Conservation (phyloP, 1,140 invertebrate genomes). For the Platyscapa corneri region DNA sequence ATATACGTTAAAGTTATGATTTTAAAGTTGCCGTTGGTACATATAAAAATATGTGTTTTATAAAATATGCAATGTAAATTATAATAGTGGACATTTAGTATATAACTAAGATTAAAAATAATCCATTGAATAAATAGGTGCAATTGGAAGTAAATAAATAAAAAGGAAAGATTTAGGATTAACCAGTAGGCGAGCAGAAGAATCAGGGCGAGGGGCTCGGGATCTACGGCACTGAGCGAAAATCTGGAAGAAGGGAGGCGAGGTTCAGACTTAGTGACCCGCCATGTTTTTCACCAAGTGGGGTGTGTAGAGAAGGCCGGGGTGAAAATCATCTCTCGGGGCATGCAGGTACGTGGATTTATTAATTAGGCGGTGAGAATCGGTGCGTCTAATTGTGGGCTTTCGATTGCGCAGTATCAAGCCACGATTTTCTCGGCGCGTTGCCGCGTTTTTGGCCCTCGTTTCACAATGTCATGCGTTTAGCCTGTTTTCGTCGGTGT, state of each 20-base stretch:
- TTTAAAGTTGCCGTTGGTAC: too few relatives aligned
- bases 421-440: background rate
- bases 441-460: background rate
- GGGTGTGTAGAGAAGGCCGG: slow-evolving; percentile 74
- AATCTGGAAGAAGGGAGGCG: slow-evolving; percentile 58
- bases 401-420: too few relatives aligned
- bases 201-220: background rate
- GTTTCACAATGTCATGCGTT: slow-evolving; percentile 34
- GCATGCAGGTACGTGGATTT: slow-evolving; percentile 69
- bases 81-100: too few relatives aligned
- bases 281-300: slow-evolving; percentile 75
- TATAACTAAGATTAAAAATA: too few relatives aligned
- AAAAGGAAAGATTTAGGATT: too few relatives aligned
- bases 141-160: too few relatives aligned
- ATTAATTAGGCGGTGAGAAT: background rate
- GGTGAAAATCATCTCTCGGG: slow-evolving; percentile 75
- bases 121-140: too few relatives aligned
- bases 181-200: background rate
- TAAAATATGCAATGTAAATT: too few relatives aligned
- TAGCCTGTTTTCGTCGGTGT: background rate
- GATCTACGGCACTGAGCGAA: slow-evolving; percentile 19
- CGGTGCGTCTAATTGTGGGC: background rate
- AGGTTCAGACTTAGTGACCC: slow-evolving; percentile 65
- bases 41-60: too few relatives aligned
- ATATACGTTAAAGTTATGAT: too few relatives aligned